Conservation (phyloP, 2,888 invertebrate species). For the Zygaena filipendulae region DNA sequence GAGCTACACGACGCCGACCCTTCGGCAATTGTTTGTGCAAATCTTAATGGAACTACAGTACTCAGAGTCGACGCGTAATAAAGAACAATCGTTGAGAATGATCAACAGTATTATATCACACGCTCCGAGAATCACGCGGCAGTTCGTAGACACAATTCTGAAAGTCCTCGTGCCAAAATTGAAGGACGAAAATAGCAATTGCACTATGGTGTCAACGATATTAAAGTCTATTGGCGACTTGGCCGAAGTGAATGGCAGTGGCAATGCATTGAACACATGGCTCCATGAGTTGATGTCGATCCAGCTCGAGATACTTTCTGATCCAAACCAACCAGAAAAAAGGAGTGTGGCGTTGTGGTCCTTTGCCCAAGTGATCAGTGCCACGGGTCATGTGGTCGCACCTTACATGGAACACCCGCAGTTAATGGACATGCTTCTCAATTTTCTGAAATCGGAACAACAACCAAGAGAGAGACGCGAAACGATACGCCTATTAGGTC, state of each 20-base stretch:
- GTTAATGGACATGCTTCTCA: conserved; percentile 90
- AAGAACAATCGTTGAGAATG: conserved; percentile 96
- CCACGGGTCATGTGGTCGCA: conserved; percentile 94
- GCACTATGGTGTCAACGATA: conserved; percentile 91
- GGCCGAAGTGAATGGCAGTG: conserved; percentile 89
- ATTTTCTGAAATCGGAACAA: conserved; percentile 95
- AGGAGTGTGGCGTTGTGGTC: conserved; percentile 96
- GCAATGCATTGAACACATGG: conserved; percentile 89
- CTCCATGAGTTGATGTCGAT: conserved; percentile 89
- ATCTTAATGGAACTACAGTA: conserved; percentile 93
- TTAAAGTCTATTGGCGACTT: conserved; percentile 94
- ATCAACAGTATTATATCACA: conserved; percentile 94
- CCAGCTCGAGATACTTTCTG: conserved; percentile 92
- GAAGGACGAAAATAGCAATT: conserved; percentile 88
- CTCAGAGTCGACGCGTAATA: conserved; percentile 94
- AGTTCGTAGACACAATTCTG: conserved; percentile 95
- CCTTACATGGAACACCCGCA: conserved; percentile 96
- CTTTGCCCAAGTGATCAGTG: conserved; percentile 94
- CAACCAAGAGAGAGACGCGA: conserved; percentile 86
- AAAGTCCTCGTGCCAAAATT: conserved; percentile 91
- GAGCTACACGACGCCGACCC: conserved; percentile 95
- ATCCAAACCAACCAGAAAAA: conserved; percentile 93
- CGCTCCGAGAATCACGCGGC: conserved; percentile 92
- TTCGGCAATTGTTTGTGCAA: conserved; percentile 92
- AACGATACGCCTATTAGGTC: conserved; percentile 93